Conservation (phyloP, 2,113 vertebrate genomes). For the Condylura cristata region DNA sequence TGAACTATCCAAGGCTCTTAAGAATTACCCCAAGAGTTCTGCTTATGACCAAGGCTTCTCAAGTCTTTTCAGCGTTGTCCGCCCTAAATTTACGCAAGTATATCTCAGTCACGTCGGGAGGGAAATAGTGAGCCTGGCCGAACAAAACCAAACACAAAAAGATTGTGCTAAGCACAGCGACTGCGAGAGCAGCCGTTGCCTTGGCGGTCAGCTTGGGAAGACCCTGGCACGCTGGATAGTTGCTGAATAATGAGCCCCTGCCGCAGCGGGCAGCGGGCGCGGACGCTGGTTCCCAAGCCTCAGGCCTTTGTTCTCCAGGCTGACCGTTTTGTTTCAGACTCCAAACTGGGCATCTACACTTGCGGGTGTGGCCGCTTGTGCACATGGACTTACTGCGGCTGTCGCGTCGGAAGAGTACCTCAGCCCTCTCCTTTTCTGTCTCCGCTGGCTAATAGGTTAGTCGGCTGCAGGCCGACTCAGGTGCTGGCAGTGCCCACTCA, state of each 20-base stretch:
- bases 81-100: no score
- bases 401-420: no score
- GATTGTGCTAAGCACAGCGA: neutral
- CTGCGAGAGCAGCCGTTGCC: neutral
- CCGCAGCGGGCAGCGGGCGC: no score
- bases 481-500: neutral
- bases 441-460: neutral
- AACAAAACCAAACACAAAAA: neutral
- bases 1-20: neutral
- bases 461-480: neutral
- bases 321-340: neutral
- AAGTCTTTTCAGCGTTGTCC: neutral
- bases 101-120: no score
- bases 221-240: neutral
- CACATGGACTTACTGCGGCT: no score
- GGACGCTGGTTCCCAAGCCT: no score
- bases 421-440: neutral
- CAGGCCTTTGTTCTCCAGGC: neutral
- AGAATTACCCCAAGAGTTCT: neutral
- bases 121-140: neutral
- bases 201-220: neutral
- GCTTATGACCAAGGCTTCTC: neutral
- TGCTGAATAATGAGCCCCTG: conserved; percentile 40
- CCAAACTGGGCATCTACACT: neutral
- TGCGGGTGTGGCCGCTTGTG: neutral